Conservation (phyloP, 2,888 invertebrate species). For the Troides aeacus region DNA sequence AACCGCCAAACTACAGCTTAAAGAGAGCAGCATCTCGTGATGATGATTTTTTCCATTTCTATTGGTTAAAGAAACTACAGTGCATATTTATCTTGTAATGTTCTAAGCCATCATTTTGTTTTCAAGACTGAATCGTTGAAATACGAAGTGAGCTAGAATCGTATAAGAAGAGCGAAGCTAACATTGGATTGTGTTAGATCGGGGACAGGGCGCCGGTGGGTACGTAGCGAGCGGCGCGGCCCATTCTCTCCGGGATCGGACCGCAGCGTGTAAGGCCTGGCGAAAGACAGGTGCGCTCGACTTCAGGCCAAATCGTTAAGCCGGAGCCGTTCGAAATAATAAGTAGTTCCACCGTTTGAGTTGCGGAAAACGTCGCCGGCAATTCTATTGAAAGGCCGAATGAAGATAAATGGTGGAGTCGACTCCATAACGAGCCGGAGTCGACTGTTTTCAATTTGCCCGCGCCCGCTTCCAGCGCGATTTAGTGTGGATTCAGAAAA, state of each 20-base stretch:
- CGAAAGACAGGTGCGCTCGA: constrained; percentile 58
- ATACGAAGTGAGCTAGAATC: neutral
- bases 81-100: too few species aligned
- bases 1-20: too few species aligned
- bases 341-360: constrained; percentile 74
- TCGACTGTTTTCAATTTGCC: constrained; percentile 77
- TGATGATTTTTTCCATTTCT: too few species aligned
- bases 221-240: constrained; percentile 2
- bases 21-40: too few species aligned
- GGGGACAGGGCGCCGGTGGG: neutral
- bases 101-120: neutral
- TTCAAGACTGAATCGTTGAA: neutral
- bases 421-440: constrained; percentile 72
- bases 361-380: constrained; percentile 72
- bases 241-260: constrained; percentile 22
- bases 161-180: neutral
- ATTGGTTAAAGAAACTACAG: too few species aligned
- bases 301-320: constrained; percentile 70
- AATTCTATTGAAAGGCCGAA: constrained; percentile 76
- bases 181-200: constrained; percentile 10
- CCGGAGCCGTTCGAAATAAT: constrained; percentile 73
- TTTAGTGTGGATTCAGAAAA: constrained; percentile 64
- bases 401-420: constrained; percentile 75
- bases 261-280: constrained; percentile 21
- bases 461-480: constrained; percentile 55